phyloP scores from a whole-genome alignment of 2,113 vertebrate species.

The Pionites leucogaster region DNA sequence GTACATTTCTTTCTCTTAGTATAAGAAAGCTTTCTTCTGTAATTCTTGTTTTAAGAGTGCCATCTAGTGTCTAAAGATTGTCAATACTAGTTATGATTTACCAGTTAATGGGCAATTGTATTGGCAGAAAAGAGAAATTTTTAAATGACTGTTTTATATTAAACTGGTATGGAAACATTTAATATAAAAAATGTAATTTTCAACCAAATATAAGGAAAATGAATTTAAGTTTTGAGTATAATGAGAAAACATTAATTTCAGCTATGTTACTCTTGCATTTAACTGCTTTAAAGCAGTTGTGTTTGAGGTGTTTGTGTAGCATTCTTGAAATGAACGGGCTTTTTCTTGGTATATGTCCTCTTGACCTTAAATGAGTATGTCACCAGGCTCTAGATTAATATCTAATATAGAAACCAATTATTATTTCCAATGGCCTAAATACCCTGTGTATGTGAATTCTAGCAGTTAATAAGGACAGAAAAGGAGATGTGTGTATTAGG shows the following conservation, averaged over 20 bases:
- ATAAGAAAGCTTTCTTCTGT: neutral
- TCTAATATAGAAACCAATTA: neutral
- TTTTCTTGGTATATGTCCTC: neutral
- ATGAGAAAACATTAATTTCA: neutral
- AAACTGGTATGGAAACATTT: neutral
- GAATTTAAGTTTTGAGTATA: neutral
- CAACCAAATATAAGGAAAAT: neutral
- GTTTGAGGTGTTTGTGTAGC: neutral
- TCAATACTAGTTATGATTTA: neutral
- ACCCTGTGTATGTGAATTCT: neutral
- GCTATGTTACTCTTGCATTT: neutral
- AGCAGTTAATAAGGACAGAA: neutral
- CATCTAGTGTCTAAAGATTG: constrained; percentile 66
- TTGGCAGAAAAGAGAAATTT: neutral
- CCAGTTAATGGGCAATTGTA: neutral
- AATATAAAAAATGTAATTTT: neutral
- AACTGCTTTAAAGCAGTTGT: neutral
- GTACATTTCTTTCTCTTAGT: neutral
- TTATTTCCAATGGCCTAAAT: neutral
- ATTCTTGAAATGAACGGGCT: neutral
- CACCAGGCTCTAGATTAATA: neutral
- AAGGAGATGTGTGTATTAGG: neutral
- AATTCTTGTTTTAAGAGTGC: constrained; percentile 52
- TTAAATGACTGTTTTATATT: neutral
- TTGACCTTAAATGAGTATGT: neutral